These are phyloP conservation scores for Manis javanica DNA, from an alignment of 2,797 vertebrate genomes.

Conservation along the genomic window DNA sequence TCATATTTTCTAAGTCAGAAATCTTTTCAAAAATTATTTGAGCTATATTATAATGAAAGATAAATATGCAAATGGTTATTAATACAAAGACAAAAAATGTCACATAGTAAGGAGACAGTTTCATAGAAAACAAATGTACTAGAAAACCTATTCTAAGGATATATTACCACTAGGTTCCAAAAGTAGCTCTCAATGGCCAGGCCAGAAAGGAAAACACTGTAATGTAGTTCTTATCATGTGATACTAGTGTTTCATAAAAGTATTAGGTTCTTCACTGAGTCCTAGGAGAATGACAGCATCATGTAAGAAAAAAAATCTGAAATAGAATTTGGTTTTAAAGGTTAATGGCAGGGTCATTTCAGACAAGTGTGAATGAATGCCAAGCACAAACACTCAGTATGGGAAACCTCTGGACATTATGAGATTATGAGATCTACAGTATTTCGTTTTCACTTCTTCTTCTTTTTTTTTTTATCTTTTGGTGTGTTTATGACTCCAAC, in stretches of 20 bases:
- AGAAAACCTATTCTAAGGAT: neutral
- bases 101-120: neutral
- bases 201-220: neutral
- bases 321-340: neutral
- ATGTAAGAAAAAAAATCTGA: neutral
- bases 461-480: neutral
- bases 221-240: neutral
- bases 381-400: neutral
- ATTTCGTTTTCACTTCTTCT: neutral
- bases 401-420: neutral
- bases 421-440: neutral
- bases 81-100: neutral
- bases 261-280: neutral
- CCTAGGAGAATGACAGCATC: neutral
- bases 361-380: neutral
- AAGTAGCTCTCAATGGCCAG: neutral
- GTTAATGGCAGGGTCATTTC: neutral
- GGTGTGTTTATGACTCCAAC: neutral
- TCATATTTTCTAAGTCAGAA: neutral
- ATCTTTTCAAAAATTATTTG: neutral
- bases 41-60: slow-evolving; percentile 4
- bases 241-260: neutral
- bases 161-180: neutral
- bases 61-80: neutral
- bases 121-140: neutral